phyloP scores from a whole-genome alignment of 2,797 vertebrate species.

The Dipus sagitta region DNA sequence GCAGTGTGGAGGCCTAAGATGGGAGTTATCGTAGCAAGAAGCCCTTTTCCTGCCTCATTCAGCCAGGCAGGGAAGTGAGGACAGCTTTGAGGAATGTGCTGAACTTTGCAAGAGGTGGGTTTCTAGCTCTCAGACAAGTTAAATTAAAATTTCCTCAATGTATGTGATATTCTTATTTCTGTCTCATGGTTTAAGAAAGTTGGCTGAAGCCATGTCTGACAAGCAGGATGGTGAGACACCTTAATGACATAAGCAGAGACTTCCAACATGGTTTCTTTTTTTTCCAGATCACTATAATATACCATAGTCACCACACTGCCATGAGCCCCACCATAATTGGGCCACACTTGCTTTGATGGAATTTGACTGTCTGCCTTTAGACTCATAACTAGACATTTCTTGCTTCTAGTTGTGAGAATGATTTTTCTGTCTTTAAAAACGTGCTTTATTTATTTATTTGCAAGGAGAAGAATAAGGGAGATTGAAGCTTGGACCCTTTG shows the following conservation, averaged over 20 bases:
- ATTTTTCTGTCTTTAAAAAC: neutral
- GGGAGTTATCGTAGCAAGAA: slow-evolving; percentile 60
- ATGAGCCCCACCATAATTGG: neutral
- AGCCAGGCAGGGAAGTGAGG: slow-evolving; percentile 71
- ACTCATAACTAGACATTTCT: neutral
- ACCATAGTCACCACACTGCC: fast-evolving
- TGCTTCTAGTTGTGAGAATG: neutral
- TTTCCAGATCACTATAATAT: neutral
- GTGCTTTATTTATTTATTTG: no score
- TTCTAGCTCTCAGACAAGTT: slow-evolving; percentile 64
- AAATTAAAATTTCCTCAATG: slow-evolving; percentile 78
- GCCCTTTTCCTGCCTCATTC: slow-evolving; percentile 1
- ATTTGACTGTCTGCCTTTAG: neutral
- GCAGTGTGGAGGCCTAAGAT: neutral
- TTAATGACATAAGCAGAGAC: slow-evolving; percentile 68
- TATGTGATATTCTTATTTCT: slow-evolving; percentile 63
- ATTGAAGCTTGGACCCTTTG: no score
- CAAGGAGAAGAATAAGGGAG: no score
- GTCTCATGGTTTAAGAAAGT: slow-evolving; percentile 63
- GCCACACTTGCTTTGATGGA: neutral
- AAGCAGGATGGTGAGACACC: slow-evolving; percentile 42
- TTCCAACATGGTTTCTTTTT: neutral
- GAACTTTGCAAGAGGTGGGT: slow-evolving; percentile 77
- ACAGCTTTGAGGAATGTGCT: slow-evolving; percentile 82
- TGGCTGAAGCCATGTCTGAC: slow-evolving; percentile 67